These are phyloP conservation scores for Podilymbus podiceps DNA, from an alignment of 2,113 vertebrate species.

Conservation along the genomic window DNA sequence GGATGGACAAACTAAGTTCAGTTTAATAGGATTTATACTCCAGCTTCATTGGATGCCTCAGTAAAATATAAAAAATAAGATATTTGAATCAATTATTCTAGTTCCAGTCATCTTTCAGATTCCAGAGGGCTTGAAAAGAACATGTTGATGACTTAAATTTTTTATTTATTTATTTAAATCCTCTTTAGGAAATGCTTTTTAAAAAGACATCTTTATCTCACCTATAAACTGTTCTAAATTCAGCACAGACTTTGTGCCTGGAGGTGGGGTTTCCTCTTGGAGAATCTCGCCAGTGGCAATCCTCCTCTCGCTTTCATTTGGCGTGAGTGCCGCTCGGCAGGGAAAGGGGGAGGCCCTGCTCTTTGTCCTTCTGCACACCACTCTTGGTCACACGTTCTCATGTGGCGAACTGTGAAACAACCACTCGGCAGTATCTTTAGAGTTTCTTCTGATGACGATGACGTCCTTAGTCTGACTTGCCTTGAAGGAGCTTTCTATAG, in stretches of 20 bases:
- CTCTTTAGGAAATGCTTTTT: not conserved
- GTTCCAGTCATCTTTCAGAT: not conserved
- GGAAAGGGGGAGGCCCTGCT: not conserved
- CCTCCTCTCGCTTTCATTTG: not conserved
- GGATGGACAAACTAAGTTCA: constrained; percentile 53
- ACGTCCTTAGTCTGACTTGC: not conserved
- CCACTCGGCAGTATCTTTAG: rapidly evolving
- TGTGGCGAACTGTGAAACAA: not conserved
- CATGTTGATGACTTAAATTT: not conserved
- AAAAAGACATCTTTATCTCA: not conserved
- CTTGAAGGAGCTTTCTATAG: not conserved
- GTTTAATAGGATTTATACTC: constrained; percentile 58
- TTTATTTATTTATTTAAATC: not conserved
- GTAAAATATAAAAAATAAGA: not conserved
- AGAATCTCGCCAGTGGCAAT: not conserved
- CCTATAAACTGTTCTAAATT: not conserved
- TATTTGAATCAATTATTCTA: not conserved
- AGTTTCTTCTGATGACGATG: rapidly evolving
- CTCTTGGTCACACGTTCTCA: rapidly evolving
- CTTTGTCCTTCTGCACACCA: not conserved
- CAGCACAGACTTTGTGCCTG: not conserved
- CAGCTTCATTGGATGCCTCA: not conserved
- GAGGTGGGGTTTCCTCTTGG: not conserved
- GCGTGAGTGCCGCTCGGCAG: rapidly evolving
- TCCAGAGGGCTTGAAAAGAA: not conserved